phyloP scores from a whole-genome alignment of 2,113 vertebrate genomes.

The Gyps fulvus region DNA sequence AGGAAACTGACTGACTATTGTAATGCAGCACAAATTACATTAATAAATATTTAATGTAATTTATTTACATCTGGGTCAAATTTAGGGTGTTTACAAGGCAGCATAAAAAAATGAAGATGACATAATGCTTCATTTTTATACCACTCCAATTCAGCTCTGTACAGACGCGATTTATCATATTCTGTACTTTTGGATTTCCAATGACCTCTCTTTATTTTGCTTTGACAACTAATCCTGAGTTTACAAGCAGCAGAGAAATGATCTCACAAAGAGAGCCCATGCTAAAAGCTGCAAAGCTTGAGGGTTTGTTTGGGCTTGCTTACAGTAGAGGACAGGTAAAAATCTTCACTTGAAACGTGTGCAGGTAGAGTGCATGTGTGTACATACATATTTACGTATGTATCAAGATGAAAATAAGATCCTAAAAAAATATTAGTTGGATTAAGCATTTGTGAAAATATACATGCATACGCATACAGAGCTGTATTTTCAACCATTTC shows the following conservation, averaged over 20 bases:
- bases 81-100: background rate
- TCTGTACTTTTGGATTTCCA: background rate
- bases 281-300: background rate
- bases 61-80: background rate
- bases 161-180: background rate
- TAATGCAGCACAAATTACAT: background rate
- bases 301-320: background rate
- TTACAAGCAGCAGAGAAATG: background rate
- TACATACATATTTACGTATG: rapidly evolving
- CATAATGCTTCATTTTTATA: background rate
- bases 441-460: background rate
- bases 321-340: background rate
- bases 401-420: background rate
- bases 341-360: background rate
- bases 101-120: background rate
- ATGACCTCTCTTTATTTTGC: background rate
- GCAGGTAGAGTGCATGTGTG: background rate
- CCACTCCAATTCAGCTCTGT: background rate
- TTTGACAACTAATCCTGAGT: background rate
- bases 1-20: background rate
- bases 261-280: background rate
- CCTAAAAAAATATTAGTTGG: background rate
- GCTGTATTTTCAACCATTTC: background rate
- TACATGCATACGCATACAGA: background rate
- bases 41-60: background rate